Conservation (phyloP, 1,140 invertebrate species). For the Papilio polyxenes region DNA sequence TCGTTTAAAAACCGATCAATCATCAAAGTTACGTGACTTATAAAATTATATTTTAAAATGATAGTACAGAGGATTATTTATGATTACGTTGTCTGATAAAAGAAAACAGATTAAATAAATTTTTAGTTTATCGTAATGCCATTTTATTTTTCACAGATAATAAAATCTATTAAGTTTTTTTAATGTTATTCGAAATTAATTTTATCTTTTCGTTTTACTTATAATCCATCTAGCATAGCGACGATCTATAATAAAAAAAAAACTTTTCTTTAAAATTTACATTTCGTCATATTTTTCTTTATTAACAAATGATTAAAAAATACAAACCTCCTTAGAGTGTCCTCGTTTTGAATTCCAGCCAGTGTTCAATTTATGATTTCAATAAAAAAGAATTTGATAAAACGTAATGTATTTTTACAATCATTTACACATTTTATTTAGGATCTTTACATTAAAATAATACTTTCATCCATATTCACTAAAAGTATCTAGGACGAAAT, state of each 20-base stretch:
- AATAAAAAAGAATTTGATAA: constrained; percentile 35
- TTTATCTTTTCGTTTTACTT: not conserved
- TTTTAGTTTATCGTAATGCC: not conserved
- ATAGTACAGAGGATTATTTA: constrained; percentile 22
- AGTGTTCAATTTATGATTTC: no score
- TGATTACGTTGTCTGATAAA: not conserved
- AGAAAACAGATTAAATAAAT: not conserved
- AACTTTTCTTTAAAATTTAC: not conserved
- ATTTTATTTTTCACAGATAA: constrained; percentile 1
- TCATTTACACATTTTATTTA: constrained; percentile 55
- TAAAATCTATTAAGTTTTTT: constrained; percentile 8
- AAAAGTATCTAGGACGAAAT: not conserved
- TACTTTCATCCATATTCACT: constrained; percentile 51
- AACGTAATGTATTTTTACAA: constrained; percentile 37
- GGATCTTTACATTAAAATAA: constrained; percentile 67
- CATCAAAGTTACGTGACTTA: constrained; percentile 44
- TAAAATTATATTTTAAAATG: constrained; percentile 20
- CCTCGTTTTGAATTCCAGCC: no score
- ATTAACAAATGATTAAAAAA: no score
- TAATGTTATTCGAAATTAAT: not conserved
- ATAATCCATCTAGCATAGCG: not conserved
- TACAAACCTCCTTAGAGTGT: no score
- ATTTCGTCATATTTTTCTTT: no score
- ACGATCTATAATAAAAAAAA: not conserved
- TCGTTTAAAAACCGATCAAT: constrained; percentile 58